Base-by-base conservation (phyloP, 2,113 vertebrate genomes). In the Ia io region DNA sequence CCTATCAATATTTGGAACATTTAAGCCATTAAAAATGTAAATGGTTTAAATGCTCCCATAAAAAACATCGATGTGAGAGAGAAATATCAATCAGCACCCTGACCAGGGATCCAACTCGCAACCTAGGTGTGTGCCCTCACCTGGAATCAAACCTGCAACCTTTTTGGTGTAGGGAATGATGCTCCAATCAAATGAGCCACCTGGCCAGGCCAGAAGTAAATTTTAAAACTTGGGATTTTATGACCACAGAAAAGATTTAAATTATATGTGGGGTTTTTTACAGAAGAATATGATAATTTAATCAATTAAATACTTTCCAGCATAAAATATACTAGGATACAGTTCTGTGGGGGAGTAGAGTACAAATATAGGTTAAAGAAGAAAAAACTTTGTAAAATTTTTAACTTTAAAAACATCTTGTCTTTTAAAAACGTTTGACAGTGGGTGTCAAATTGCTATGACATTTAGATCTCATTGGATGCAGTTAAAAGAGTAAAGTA, bases 381-480 rank as follows among this genome's bases (percentile, higher is more conserved):
- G 47, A 91, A 91, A 83, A 35, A 95, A 91, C 82, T 94, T 91
- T 44, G n/a, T 74, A 32, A 83, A 95, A 93, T 3, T 73, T 95
- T 93, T 87, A 86, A 76, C 74, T 96, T 92, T 84, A 96, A 86
- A 95, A 93, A 76, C 53, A 71, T 67, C 77, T 92, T 69, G 40
- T 93, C 86, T 96, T 91, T 95, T 94, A 89, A 91, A 95, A 89
- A 47, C 49, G 61, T 85, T 82, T 93, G 87, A 91, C 78, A 53
- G 96, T 96, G 86, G 95, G 93, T 96, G 86, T 97, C 65, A 96
- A 95, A 95, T 93, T 91, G 86, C 78, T 74, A 12, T 91, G 93
- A 20, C 92, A 95, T 96, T 97, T 97, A 63, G 94, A 42, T 74
- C 82, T 28, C 56, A 83, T 23, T 88, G 83, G 83, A 67, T 94